Conservation (phyloP, 2,113 vertebrate species). For the Phalacrocorax aristotelis region DNA sequence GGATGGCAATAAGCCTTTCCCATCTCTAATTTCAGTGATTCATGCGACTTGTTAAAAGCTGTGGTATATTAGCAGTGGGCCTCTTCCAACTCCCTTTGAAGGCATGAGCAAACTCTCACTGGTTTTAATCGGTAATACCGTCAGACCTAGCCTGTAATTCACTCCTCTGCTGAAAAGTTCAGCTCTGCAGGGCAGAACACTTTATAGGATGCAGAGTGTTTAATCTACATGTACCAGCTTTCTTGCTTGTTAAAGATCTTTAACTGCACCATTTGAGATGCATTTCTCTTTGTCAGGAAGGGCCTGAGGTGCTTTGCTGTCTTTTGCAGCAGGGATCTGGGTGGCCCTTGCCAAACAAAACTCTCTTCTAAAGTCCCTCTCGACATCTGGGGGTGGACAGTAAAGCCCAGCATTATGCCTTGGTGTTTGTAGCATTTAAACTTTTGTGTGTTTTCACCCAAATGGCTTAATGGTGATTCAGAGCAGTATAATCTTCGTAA, state of each 20-base stretch:
- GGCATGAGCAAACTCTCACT: not conserved
- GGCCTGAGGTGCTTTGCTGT: not conserved
- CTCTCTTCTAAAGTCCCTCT: not conserved
- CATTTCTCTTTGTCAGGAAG: not conserved
- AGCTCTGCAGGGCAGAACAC: not conserved
- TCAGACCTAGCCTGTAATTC: not conserved
- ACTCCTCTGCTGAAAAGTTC: not conserved
- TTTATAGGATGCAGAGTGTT: not conserved
- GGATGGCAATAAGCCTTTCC: not conserved
- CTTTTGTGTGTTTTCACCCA: not conserved
- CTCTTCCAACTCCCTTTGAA: not conserved
- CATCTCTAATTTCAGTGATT: not conserved
- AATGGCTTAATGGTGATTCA: not conserved
- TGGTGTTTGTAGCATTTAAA: rapidly evolving
- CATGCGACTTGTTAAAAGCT: not conserved
- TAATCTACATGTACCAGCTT: not conserved
- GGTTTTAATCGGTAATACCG: not conserved
- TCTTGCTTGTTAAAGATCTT: not conserved
- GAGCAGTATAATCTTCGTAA: not conserved
- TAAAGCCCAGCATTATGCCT: not conserved
- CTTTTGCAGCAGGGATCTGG: not conserved
- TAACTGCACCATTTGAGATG: not conserved
- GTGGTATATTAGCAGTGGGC: not conserved
- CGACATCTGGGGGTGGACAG: not conserved
- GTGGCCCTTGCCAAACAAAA: not conserved